Percentiles rank a stretch among this genome's conserved stretches.
Evolutionary conservation across 2,113 vertebrate genomes (phyloP).

Genomic region (Eira barbara): DNA sequence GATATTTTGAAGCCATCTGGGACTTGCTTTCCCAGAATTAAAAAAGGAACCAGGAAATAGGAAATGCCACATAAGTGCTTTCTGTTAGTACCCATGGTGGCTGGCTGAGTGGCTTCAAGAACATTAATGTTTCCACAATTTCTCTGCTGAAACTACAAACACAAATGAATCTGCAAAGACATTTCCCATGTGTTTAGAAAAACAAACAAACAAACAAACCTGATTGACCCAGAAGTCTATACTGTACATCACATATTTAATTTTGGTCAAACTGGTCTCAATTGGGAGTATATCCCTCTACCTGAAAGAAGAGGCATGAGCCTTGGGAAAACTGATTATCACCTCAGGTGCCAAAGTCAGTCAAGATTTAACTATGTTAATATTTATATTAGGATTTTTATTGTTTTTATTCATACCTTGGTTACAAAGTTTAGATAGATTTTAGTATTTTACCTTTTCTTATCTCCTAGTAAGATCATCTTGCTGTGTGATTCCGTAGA

Average conservation of each 20-base stretch:
- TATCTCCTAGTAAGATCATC: not conserved
- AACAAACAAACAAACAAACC: not conserved
- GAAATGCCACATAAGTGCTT: not conserved
- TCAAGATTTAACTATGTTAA: not conserved
- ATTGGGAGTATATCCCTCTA: not conserved
- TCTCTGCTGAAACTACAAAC: not conserved
- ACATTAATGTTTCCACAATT: not conserved
- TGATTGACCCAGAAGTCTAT: not conserved
- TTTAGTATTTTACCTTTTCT: not conserved
- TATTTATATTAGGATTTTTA: not conserved
- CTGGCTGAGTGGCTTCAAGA: not conserved
- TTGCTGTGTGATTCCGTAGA: not conserved
- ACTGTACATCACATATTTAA: not conserved
- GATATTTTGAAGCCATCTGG: not conserved
- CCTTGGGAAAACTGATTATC: not conserved
- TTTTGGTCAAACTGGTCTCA: not conserved
- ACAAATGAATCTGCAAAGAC: not conserved
- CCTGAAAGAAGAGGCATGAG: not conserved
- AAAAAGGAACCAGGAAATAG: not conserved
- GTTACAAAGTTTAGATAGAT: not conserved
- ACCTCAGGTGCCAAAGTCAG: not conserved
- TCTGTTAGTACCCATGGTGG: not conserved
- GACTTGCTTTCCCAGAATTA: not conserved
- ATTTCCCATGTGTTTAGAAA: not conserved
- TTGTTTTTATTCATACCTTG: not conserved